Conservation (phyloP, 2,113 vertebrate species). For the Oryzias celebensis region DNA sequence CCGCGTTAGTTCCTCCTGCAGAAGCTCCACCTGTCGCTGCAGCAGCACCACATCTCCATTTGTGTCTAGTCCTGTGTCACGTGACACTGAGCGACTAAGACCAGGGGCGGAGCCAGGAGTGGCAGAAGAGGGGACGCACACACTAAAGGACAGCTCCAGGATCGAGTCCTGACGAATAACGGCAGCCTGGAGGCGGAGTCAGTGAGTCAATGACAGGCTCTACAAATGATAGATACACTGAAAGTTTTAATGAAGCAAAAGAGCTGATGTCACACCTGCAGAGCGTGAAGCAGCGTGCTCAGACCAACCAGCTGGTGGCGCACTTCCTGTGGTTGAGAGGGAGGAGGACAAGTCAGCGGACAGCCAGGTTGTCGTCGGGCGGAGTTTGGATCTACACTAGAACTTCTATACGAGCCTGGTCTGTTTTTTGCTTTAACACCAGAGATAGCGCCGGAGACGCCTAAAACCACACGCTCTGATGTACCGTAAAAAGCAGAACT, state of each 20-base stretch:
- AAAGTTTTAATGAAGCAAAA: background rate
- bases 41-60: slow-evolving; percentile 73
- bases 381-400: too few relatives aligned
- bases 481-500: too few relatives aligned
- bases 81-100: slow-evolving; percentile 75
- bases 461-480: too few relatives aligned
- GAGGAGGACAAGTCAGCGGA: background rate
- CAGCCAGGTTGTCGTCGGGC: background rate
- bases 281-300: slow-evolving; percentile 82
- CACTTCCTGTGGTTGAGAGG: slow-evolving; percentile 76
- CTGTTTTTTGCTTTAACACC: too few relatives aligned
- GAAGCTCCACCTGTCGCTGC: slow-evolving; percentile 79
- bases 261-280: slow-evolving; percentile 79
- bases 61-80: slow-evolving; percentile 67
- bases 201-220: background rate
- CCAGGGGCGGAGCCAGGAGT: slow-evolving; percentile 34
- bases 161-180: slow-evolving; percentile 87
- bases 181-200: slow-evolving; percentile 72
- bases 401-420: too few relatives aligned
- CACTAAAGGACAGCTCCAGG: slow-evolving; percentile 76
- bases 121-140: slow-evolving; percentile 11
- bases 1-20: slow-evolving; percentile 87
- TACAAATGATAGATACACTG: background rate
- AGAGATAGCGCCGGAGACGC: too few relatives aligned
- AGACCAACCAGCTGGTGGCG: slow-evolving; percentile 81